phyloP scores from a whole-genome alignment of 1,140 invertebrate genomes.

The Solenopsis invicta region DNA sequence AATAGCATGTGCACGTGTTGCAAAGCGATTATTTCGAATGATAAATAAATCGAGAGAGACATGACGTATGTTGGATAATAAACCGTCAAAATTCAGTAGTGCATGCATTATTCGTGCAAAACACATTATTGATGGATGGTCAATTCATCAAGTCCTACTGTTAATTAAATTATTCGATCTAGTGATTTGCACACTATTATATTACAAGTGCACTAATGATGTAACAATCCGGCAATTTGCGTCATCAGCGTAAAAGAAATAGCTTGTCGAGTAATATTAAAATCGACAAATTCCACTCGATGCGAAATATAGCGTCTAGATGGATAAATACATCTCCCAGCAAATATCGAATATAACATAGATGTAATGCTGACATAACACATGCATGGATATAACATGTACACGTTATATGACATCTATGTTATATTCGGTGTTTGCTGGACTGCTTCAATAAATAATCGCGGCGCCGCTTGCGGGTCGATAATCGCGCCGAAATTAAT shows the following conservation, averaged over 20 bases:
- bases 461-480: too few species aligned
- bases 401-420: too few species aligned
- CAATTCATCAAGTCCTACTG: background rate
- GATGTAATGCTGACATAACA: too few species aligned
- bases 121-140: background rate
- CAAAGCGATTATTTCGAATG: background rate
- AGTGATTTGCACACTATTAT: background rate
- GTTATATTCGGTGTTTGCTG: too few species aligned
- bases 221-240: background rate
- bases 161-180: background rate
- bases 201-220: background rate
- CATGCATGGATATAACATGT: too few species aligned
- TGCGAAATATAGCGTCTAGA: background rate
- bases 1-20: background rate
- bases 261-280: background rate
- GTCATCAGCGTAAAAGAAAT: background rate
- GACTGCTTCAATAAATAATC: background rate
- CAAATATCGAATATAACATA: too few species aligned
- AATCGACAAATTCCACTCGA: background rate
- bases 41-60: background rate
- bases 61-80: background rate
- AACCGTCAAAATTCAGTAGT: background rate
- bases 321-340: background rate
- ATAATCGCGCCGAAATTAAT: background rate
- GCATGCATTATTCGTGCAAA: background rate